Evolutionary conservation across 1,140 invertebrate species (phyloP), one percentile per base, ranked within the genome.

Genomic region (Trypoxylus dichotomus): DNA sequence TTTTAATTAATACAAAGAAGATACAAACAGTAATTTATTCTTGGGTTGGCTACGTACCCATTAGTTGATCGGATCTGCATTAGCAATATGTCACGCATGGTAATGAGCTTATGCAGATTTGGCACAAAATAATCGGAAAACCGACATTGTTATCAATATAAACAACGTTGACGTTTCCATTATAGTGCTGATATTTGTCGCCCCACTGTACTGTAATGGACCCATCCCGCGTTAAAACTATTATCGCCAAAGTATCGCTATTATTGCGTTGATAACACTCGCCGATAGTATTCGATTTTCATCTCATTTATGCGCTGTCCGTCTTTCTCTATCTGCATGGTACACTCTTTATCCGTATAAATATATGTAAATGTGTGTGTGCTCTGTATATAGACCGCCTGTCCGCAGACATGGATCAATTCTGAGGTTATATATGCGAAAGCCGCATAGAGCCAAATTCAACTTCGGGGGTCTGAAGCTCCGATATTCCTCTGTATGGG

Each of bases 91-190:
- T 37, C 32, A 37, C 10, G 32, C 32, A 37, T 8, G 32, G 7
- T 58, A 58, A 58, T 13, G 47, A 58, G 47, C 15, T 58, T 58
- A 58, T 58, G 47, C 47, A 13, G 47, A 58, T 37, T 58, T 58
- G 47, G 47, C 15, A 21, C 47, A 58, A 58, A 58, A 58, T 58
- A 58, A 58, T 58, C 47, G 5, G 47, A 58, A 21, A 2, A 13
- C 47, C 47, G 47, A 58, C 47, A 58, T 58, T 58, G 15, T 58
- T 58, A 58, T 58, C 2, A 58, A 58, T 58, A 58, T 58, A 58
- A 58, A 58, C 47, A 58, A 58, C 15, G 47, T 58, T 58, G 21
- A 63, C 60, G 21, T 63, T 63, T 21, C 60, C 60, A 63, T 63
- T 21, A 63, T 19, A 27, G 60, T 6, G 19, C 13, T 11, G 21